Base-by-base conservation (phyloP, 2,113 vertebrate genomes). In the Aythya baeri region DNA sequence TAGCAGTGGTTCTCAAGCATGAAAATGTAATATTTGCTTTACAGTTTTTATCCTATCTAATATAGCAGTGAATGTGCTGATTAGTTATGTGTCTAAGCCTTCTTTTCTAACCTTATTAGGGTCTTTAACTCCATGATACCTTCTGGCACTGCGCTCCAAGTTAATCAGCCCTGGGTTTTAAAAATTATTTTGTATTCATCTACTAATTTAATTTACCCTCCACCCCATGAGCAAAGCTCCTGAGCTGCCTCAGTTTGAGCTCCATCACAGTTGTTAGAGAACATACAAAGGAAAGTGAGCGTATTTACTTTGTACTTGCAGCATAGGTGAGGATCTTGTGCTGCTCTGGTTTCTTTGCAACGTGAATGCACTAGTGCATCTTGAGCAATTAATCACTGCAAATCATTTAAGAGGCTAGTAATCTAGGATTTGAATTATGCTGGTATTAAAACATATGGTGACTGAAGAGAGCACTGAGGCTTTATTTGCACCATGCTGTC, bases 81-180 rank as follows among this genome's bases (percentile, higher is more conserved):
- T 94, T 78, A 94, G 91, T 89, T 87, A 17, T 74, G 71, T 86
- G 78, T 38, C 81, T 95, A 92, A 97, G 91, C 91, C 81, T 95
- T 88, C 88, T 93, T 79, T 93, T 84, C 83, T 90, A 91, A 84
- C 83, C 65, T 68, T 77, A 83, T 97, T 95, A 90, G 41, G 73
- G 74, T 96, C 90, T 94, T 96, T 91, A 90, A 87, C 58, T 92
- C 71, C 76, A 70, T 89, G 86, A 97, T 77, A 86, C 71, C 61
- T 95, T 93, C 83, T 89, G 86, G 86, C 93, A 91, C 68, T 54
- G 32, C 61, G 72, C 34, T 94, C 29, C 77, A 83, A 83, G 71
- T 65, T 83, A 90, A 95, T 94, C 73, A 96, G 76, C 74, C 75
- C 34, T 75, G 26, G 15, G 26, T 49, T 88, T 95, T 59, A 94